phyloP scores from a whole-genome alignment of 1,140 invertebrate species.

The Battus philenor region DNA sequence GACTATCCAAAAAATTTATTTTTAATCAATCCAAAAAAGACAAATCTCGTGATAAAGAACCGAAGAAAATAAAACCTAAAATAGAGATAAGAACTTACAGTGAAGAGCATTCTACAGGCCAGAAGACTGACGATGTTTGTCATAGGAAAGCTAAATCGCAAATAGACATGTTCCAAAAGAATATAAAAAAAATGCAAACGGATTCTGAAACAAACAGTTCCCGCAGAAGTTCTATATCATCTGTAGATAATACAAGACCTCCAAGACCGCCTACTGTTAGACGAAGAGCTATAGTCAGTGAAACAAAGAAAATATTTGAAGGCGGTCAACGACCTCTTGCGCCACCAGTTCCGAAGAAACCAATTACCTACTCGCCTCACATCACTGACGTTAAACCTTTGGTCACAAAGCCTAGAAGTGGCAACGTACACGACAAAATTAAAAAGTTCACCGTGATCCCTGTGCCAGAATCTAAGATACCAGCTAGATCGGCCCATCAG shows the following conservation, averaged over 20 bases:
- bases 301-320: conserved; percentile 54
- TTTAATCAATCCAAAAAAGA: conserved; percentile 62
- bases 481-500: conserved; percentile 37
- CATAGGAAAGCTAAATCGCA: conserved; percentile 65
- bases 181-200: conserved; percentile 53
- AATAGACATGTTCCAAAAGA: conserved; percentile 73
- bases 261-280: conserved; percentile 8
- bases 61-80: conserved; percentile 49
- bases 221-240: neutral
- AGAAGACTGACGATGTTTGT: conserved; percentile 51
- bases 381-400: conserved; percentile 31
- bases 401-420: conserved; percentile 36
- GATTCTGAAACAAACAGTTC: conserved; percentile 38
- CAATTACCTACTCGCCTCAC: conserved; percentile 25
- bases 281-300: conserved; percentile 26
- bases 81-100: conserved; percentile 68
- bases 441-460: conserved; percentile 58
- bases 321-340: conserved; percentile 28
- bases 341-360: conserved; percentile 30
- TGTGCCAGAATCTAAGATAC: conserved; percentile 31
- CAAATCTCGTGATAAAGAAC: conserved; percentile 28
- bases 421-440: conserved; percentile 67
- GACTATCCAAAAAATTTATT: conserved; percentile 54
- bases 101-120: conserved; percentile 47
- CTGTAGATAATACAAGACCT: neutral